Evolutionary conservation across 2,797 vertebrate species (phyloP).

Genomic region (Hephaestus fuliginosus): DNA sequence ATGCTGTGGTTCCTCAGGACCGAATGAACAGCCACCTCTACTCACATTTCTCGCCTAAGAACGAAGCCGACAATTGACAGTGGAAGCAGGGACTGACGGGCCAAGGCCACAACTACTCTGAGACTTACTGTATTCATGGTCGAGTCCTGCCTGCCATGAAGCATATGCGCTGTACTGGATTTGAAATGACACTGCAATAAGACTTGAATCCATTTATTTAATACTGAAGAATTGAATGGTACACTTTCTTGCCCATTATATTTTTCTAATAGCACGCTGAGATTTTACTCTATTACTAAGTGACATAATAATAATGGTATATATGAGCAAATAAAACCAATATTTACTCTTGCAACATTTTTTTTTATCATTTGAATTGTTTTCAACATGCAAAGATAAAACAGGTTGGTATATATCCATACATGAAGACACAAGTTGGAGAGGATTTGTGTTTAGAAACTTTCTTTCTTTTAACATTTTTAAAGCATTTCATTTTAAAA

Average conservation of each 20-base stretch:
- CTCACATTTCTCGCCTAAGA: constrained; percentile 91
- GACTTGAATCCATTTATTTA: constrained; percentile 87
- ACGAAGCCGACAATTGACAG: constrained; percentile 86
- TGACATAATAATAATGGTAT: constrained; percentile 53
- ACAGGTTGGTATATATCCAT: neutral
- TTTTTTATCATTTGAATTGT: constrained; percentile 30
- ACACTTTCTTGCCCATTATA: constrained; percentile 73
- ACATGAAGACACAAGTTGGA: constrained; percentile 1
- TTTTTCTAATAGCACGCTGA: constrained; percentile 72
- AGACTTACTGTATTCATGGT: constrained; percentile 74
- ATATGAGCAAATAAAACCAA: constrained; percentile 81
- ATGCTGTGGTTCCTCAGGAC: constrained; percentile 92
- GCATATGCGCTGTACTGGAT: constrained; percentile 76
- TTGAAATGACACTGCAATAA: constrained; percentile 78
- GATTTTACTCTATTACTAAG: constrained; percentile 66
- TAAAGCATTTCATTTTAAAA: constrained; percentile 14
- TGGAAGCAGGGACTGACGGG: constrained; percentile 63
- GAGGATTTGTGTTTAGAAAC: constrained; percentile 20
- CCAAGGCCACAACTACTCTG: constrained; percentile 57
- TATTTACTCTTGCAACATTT: constrained; percentile 70
- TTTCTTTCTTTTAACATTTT: constrained; percentile 12
- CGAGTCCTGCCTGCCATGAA: constrained; percentile 63
- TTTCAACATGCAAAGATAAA: constrained; percentile 43
- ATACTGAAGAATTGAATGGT: constrained; percentile 83
- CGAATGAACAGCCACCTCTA: constrained; percentile 96